phyloP scores from a whole-genome alignment of 2,888 invertebrate species.

The Gisinianus flammeolus region DNA sequence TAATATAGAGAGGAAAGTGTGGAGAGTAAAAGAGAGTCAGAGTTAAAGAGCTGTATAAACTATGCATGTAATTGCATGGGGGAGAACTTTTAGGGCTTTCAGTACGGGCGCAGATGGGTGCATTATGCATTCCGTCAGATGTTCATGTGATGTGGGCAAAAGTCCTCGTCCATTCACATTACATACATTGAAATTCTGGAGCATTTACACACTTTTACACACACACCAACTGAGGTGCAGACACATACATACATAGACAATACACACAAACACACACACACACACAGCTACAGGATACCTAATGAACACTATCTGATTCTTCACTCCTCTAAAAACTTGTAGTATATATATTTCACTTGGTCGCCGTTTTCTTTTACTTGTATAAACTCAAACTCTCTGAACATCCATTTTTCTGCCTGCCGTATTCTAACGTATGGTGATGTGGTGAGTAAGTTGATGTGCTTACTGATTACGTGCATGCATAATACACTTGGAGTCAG shows the following conservation, averaged over 20 bases:
- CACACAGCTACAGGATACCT: not conserved
- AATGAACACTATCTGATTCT: not conserved
- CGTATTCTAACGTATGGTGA: not conserved
- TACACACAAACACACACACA: not conserved
- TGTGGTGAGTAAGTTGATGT: not conserved
- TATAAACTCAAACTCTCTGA: not conserved
- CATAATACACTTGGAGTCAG: not conserved
- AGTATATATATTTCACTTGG: not conserved
- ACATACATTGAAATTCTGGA: not conserved
- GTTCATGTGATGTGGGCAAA: conserved; percentile 9
- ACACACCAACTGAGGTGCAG: not conserved
- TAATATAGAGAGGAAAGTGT: not conserved
- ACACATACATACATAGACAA: not conserved
- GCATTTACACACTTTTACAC: not conserved
- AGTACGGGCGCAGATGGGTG: conserved; percentile 17
- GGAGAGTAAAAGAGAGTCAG: not conserved
- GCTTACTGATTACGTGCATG: not conserved
- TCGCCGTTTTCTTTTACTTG: not conserved
- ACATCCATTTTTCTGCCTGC: not conserved
- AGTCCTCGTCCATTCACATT: conserved; percentile 3
- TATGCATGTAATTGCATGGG: conserved; percentile 18
- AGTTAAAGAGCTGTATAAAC: conserved; percentile 15
- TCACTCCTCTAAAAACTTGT: not conserved
- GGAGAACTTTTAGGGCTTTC: not conserved
- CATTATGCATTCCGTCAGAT: conserved; percentile 24